Conservation (phyloP, 2,113 vertebrate species). For the Labeo rohita region DNA sequence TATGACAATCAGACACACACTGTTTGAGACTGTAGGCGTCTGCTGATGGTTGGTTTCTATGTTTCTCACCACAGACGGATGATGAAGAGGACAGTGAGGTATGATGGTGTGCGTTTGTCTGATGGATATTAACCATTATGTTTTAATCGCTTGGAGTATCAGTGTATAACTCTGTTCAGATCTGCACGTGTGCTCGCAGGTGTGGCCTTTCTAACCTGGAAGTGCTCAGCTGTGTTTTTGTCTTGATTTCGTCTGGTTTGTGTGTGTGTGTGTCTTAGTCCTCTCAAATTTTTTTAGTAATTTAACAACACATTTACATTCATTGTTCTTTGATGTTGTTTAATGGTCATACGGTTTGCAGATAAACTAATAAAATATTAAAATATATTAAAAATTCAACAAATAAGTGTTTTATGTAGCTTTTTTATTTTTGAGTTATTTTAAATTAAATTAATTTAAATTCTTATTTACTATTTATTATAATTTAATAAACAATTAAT, state of each 20-base stretch:
- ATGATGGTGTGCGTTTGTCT: slow-evolving; percentile 49
- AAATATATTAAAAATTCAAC: too few species aligned
- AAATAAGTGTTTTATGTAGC: too few species aligned
- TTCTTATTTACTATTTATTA: too few species aligned
- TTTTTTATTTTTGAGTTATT: too few species aligned
- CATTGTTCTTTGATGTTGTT: background rate
- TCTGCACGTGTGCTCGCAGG: background rate
- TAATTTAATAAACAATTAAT: too few species aligned
- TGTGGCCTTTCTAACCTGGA: background rate
- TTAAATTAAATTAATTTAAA: too few species aligned
- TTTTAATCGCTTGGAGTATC: background rate
- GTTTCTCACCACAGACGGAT: slow-evolving; percentile 82
- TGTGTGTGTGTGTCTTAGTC: background rate
- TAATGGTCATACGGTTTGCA: background rate
- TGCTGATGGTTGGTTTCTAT: slow-evolving; percentile 19
- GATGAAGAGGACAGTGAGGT: slow-evolving; percentile 91
- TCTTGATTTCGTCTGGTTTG: background rate
- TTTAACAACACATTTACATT: background rate
- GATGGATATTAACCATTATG: slow-evolving; percentile 1
- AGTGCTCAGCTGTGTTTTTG: background rate
- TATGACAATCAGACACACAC: background rate
- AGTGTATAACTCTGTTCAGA: background rate
- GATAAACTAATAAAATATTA: background rate
- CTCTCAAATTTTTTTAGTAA: too few species aligned
- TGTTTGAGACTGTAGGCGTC: background rate